These are phyloP conservation scores for Plebejus argus DNA, from an alignment of 2,888 invertebrate species.

Conservation along the genomic window DNA sequence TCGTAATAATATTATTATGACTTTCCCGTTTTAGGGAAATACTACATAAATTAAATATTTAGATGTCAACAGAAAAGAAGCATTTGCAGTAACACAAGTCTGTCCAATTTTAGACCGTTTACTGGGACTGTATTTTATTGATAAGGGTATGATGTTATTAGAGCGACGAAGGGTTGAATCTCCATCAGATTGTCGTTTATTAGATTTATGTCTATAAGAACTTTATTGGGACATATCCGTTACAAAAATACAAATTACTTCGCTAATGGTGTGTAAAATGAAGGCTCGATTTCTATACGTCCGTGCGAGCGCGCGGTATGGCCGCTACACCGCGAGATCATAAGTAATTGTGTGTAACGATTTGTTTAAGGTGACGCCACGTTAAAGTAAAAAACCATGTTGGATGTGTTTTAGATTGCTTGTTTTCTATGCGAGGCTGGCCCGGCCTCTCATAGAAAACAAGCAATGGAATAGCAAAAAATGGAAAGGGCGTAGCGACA, in stretches of 20 bases:
- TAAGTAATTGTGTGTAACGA: too few relatives aligned
- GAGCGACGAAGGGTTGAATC: not conserved
- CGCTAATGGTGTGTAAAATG: not conserved
- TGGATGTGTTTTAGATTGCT: too few relatives aligned
- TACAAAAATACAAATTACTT: not conserved
- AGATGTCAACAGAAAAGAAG: not conserved
- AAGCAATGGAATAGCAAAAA: too few relatives aligned
- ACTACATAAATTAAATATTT: not conserved
- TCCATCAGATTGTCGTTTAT: slow-evolving; percentile 20
- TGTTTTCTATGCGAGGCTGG: too few relatives aligned
- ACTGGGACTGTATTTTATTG: slow-evolving; percentile 12
- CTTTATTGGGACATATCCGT: not conserved
- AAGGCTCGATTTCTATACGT: too few relatives aligned
- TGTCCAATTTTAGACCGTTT: slow-evolving; percentile 12
- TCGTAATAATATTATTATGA: too few relatives aligned
- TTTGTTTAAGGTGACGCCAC: too few relatives aligned
- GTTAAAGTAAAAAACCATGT: too few relatives aligned
- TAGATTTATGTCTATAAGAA: slow-evolving; percentile 8
- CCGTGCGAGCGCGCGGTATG: too few relatives aligned
- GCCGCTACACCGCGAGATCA: too few relatives aligned
- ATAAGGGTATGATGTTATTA: slow-evolving; percentile 24
- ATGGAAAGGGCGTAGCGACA: too few relatives aligned
- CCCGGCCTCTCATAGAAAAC: too few relatives aligned
- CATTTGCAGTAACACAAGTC: not conserved
- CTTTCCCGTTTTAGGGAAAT: not conserved